phyloP scores from a whole-genome alignment of 2,797 vertebrate species.

The Huso huso region DNA sequence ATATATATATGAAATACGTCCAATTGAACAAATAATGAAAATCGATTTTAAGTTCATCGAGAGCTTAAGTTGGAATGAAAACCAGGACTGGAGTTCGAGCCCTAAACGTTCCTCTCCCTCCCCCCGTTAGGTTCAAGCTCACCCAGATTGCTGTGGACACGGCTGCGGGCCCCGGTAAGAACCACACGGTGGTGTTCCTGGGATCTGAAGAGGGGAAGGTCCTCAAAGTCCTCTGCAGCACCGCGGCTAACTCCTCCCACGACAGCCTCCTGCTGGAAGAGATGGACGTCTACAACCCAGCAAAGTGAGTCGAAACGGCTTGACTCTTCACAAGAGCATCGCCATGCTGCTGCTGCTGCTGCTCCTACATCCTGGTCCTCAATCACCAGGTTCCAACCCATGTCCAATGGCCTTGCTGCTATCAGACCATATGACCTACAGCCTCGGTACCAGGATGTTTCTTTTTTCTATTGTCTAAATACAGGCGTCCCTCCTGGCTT shows the following conservation, averaged over 20 bases:
- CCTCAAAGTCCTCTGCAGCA: conserved; percentile 72
- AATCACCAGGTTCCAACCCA: background rate
- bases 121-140: conserved; percentile 62
- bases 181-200: conserved; percentile 80
- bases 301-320: conserved; percentile 57
- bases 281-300: conserved; percentile 73
- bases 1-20: no score
- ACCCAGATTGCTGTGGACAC: conserved; percentile 82
- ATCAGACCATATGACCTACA: no score
- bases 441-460: no score
- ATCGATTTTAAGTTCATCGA: no score
- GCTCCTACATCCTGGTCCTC: background rate
- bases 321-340: background rate
- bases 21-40: no score
- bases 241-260: conserved; percentile 51
- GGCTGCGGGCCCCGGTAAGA: conserved; percentile 64
- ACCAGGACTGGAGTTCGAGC: no score
- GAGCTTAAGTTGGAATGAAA: no score
- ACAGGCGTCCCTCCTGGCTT: no score
- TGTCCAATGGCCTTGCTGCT: no score
- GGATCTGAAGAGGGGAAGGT: conserved; percentile 77
- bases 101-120: no score
- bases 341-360: background rate
- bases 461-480: no score
- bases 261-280: conserved; percentile 74